Percentiles rank a stretch among this genome's conserved stretches.
Conservation (phyloP, 2,113 vertebrate species). For the Chamaetylas fuelleborni region DNA sequence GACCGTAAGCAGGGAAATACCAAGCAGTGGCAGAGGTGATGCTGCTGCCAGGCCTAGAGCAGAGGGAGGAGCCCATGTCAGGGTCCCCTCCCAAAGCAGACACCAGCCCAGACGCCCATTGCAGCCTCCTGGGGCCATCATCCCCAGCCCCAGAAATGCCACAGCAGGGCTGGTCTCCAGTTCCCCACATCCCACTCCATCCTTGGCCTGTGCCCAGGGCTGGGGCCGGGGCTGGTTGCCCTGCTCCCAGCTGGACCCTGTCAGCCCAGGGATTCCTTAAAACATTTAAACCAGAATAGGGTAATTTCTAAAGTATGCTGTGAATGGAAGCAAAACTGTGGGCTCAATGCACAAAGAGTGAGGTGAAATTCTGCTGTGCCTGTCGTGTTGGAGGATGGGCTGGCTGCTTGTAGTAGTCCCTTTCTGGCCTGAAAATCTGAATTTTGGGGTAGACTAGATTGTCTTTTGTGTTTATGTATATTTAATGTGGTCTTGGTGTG, state of each 20-base stretch:
- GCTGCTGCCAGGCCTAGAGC: neutral
- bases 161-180: neutral
- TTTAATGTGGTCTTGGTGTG: neutral
- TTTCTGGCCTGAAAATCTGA: neutral
- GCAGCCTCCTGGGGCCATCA: neutral
- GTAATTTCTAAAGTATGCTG: neutral
- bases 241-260: neutral
- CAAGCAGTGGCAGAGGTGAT: neutral
- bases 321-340: neutral
- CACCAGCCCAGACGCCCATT: neutral
- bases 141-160: neutral
- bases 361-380: neutral
- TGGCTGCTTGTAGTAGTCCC: neutral
- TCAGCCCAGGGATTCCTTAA: neutral
- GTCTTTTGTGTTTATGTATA: neutral
- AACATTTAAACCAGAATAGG: neutral
- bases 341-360: neutral
- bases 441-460: neutral
- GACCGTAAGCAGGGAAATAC: neutral
- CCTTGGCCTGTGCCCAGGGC: neutral
- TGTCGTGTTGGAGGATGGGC: neutral
- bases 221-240: neutral
- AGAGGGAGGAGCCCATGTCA: neutral
- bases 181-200: neutral
- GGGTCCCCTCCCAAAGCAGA: neutral